phyloP scores from a whole-genome alignment of 2,888 invertebrate genomes.

The Agrenia bidenticulata region DNA sequence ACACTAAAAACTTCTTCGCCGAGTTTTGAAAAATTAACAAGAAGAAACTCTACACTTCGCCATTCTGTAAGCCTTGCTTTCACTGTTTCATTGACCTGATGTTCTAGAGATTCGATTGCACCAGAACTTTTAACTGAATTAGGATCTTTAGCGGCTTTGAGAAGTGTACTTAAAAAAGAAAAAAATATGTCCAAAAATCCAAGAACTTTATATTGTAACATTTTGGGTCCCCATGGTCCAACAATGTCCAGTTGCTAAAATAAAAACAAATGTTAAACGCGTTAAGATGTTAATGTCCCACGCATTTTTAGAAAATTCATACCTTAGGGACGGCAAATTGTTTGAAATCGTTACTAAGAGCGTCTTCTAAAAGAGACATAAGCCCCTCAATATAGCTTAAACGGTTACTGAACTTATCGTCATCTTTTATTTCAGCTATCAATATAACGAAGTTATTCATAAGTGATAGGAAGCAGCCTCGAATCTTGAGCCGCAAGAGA shows the following conservation, averaged over 20 bases:
- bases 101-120: not conserved
- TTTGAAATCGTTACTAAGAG: not conserved
- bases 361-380: not conserved
- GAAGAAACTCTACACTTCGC: constrained; percentile 11
- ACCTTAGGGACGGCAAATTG: not conserved
- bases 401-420: not conserved
- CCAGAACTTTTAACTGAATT: constrained; percentile 1
- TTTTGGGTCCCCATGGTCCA: constrained; percentile 39
- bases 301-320: too few species aligned
- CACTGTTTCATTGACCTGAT: constrained; percentile 4
- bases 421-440: constrained; percentile 3
- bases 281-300: not conserved
- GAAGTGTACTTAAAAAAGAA: constrained; percentile 21
- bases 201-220: constrained; percentile 19
- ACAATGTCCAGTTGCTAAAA: constrained; percentile 32
- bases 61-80: not conserved
- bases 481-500: constrained; percentile 28
- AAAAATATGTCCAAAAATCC: constrained; percentile 30
- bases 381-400: not conserved
- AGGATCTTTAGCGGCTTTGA: constrained; percentile 21
- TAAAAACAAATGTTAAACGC: not conserved
- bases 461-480: constrained; percentile 18
- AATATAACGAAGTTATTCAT: constrained; percentile 30
- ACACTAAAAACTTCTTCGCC: constrained; percentile 31
- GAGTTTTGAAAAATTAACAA: constrained; percentile 27